Percentiles rank a stretch among this genome's conserved stretches.
phyloP scores from a whole-genome alignment of 2,888 invertebrate species.

The Megastigmus dorsalis region DNA sequence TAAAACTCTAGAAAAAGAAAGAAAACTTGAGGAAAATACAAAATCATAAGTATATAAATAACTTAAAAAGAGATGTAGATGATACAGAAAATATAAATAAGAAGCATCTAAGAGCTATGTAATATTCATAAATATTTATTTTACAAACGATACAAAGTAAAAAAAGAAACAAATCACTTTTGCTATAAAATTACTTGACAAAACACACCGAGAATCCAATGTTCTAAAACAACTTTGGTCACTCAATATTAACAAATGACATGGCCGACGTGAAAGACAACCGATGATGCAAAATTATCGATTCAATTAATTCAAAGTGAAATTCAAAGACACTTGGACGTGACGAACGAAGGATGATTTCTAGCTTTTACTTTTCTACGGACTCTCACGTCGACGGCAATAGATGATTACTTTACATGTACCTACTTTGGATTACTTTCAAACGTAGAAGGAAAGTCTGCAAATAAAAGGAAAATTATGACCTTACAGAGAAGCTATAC shows the following conservation, averaged over 20 bases:
- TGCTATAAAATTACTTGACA: slow-evolving; percentile 36
- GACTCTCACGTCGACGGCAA: slow-evolving; percentile 44
- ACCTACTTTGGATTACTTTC: slow-evolving; percentile 54
- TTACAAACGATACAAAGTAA: slow-evolving; percentile 36
- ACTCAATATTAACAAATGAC: slow-evolving; percentile 30
- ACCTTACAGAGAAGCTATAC: slow-evolving; percentile 52
- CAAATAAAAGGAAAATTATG: slow-evolving; percentile 53
- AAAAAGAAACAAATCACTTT: slow-evolving; percentile 32
- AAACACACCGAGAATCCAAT: slow-evolving; percentile 39
- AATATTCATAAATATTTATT: slow-evolving; percentile 42
- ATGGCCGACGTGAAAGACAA: slow-evolving; percentile 46
- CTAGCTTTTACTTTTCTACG: background rate
- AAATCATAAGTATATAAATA: no score
- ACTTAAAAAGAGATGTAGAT: slow-evolving; percentile 12
- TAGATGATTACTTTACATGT: slow-evolving; percentile 48
- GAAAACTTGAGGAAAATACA: no score
- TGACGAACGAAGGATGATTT: no score
- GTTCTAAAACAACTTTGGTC: slow-evolving; percentile 33
- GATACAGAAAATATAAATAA: slow-evolving; percentile 39
- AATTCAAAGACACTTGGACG: no score
- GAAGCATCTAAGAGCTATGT: slow-evolving; percentile 33
- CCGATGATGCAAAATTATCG: no score
- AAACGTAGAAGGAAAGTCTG: slow-evolving; percentile 52
- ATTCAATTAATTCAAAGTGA: background rate
- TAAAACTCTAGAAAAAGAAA: no score